phyloP scores from a whole-genome alignment of 2,113 vertebrate species.

The Cairina moschata region DNA sequence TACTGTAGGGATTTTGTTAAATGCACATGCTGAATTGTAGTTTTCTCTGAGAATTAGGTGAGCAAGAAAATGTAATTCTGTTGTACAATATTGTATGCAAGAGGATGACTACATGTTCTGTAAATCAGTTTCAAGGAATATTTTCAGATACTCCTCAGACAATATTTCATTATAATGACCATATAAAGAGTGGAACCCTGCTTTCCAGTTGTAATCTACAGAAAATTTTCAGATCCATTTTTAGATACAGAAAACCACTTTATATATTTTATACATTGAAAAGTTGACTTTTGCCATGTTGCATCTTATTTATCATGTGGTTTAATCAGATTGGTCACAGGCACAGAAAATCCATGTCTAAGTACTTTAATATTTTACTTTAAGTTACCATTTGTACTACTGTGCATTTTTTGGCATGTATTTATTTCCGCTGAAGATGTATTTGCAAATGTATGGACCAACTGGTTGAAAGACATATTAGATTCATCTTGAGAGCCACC shows the following conservation, averaged over 20 bases:
- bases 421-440: background rate
- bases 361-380: constrained; percentile 24
- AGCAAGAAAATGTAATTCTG: background rate
- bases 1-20: background rate
- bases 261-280: background rate
- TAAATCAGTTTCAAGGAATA: background rate
- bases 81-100: background rate
- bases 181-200: background rate
- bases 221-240: background rate
- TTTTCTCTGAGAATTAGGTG: background rate
- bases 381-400: background rate
- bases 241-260: background rate
- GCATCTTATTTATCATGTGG: background rate
- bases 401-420: background rate
- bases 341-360: background rate
- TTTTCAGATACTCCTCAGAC: background rate
- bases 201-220: background rate
- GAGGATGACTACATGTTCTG: background rate
- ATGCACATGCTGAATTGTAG: background rate
- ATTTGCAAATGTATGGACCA: background rate
- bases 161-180: background rate
- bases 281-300: background rate
- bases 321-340: constrained; percentile 13
- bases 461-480: background rate
- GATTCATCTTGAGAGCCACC: background rate